phyloP scores from a whole-genome alignment of 2,888 invertebrate species.

The Heliothis peltigera region DNA sequence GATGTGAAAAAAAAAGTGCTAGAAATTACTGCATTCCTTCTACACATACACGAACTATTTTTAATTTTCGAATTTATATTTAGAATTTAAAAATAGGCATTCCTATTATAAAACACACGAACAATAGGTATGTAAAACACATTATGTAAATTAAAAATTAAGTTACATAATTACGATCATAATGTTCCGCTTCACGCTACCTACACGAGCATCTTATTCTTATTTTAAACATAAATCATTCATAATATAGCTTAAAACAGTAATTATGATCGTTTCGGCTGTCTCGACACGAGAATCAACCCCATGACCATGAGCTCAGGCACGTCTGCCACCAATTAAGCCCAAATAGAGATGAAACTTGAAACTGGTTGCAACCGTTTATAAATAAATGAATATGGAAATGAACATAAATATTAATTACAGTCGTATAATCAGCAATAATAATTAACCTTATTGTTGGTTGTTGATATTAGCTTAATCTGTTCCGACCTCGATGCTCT shows the following conservation, averaged over 20 bases:
- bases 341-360: slow-evolving; percentile 13
- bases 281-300: slow-evolving; percentile 6
- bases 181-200: background rate
- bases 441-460: slow-evolving; percentile 6
- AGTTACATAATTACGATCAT: background rate
- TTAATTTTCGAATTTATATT: too few species aligned
- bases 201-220: background rate
- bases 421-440: slow-evolving; percentile 19
- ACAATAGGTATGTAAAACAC: background rate
- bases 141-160: background rate
- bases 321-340: slow-evolving; percentile 9
- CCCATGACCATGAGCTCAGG: slow-evolving; percentile 19
- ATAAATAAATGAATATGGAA: slow-evolving; percentile 6
- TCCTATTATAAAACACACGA: background rate
- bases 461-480: slow-evolving; percentile 16
- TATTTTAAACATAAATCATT: background rate
- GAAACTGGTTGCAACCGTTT: slow-evolving; percentile 6
- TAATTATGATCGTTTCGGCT: slow-evolving; percentile 3
- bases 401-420: slow-evolving; percentile 23
- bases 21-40: too few species aligned
- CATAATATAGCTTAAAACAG: background rate
- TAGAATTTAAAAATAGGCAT: too few species aligned
- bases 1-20: too few species aligned
- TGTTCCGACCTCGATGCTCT: slow-evolving; percentile 11
- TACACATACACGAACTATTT: too few species aligned